Base-by-base conservation (phyloP, 2,888 invertebrate genomes). In the Tuberolachnus salignus region DNA sequence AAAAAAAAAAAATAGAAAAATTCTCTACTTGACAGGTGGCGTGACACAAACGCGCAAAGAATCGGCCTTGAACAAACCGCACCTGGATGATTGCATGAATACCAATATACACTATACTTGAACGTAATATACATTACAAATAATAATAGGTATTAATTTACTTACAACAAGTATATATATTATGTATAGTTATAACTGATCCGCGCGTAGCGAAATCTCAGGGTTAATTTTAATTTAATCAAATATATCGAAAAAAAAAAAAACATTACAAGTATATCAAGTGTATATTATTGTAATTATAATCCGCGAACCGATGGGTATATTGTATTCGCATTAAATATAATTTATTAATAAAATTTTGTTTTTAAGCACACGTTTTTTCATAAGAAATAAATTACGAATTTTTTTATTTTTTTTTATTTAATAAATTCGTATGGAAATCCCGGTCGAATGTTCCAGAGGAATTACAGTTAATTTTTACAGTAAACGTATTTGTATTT, bases 21-120 rank as follows among this genome's bases (percentile, higher is more conserved):
- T 63, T 26, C 1, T 72, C 42, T 63, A 51, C 21, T 63, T 73
- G 73, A 55, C 66, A 66, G 74, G 66, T 75, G 74, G 64, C 53
- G 44, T 66, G 66, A 66, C 55, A 66, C n/a, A 75, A 75, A 75
- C 74, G 74, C 74, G 74, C 74, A 75, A 44, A 66, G 11, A 75
- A 75, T 44, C 55, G 42, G 66, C 74, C 74, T 75, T 75, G 64
- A 75, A 55, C 4, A 55, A 66, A 75, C 66, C 66, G 74, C 74
- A 75, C 74, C 74, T 75, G 74, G 74, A 66, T 55, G 66, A 66
- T 75, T 66, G 55, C 74, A 75, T 44, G 66, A 64, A 66, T 66
- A 74, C 55, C 23, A 73, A 73, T 71, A 66, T 49, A 63, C 19
- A 49, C 51, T 11, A 57, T 61, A 34, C 63, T 51, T 16, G 34